A percentile compares a stretch with the other conserved stretches of the same genome.
Conservation (phyloP, 2,888 invertebrate species). For the Rhingia campestris region DNA sequence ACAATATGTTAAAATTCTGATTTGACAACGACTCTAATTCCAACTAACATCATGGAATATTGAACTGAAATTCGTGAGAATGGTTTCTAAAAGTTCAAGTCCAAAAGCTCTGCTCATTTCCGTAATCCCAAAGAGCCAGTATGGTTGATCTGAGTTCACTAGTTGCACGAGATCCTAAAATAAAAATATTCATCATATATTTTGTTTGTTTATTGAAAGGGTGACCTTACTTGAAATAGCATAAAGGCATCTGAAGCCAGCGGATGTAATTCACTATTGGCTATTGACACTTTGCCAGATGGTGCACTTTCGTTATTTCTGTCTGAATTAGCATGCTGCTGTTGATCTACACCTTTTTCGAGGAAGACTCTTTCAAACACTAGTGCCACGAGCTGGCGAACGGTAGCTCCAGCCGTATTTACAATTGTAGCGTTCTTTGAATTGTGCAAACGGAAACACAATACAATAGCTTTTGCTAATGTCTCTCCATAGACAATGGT, state of each 20-base stretch:
- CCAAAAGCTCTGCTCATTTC: slow-evolving; percentile 99
- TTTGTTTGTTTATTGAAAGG: background rate
- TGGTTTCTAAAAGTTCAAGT: slow-evolving; percentile 95
- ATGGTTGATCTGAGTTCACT: slow-evolving; percentile 97
- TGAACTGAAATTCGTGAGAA: slow-evolving; percentile 92
- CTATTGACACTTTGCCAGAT: slow-evolving; percentile 69
- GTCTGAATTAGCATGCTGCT: slow-evolving; percentile 55
- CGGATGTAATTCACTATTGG: slow-evolving; percentile 87
- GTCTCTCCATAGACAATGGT: slow-evolving; percentile 96
- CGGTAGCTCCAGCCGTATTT: slow-evolving; percentile 98
- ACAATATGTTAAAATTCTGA: no score
- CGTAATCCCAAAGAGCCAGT: slow-evolving; percentile 97
- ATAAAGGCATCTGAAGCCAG: slow-evolving; percentile 97
- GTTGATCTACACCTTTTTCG: slow-evolving; percentile 78
- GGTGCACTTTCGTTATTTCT: slow-evolving; percentile 69
- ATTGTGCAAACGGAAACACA: slow-evolving; percentile 98
- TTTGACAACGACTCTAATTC: background rate
- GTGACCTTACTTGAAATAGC: slow-evolving; percentile 90
- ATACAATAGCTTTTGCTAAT: slow-evolving; percentile 94
- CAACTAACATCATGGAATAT: slow-evolving; percentile 90
- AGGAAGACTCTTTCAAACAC: slow-evolving; percentile 91
- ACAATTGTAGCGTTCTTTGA: slow-evolving; percentile 96
- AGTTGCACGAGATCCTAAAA: slow-evolving; percentile 95
- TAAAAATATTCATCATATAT: background rate
- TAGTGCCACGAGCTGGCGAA: slow-evolving; percentile 95